phyloP scores from a whole-genome alignment of 2,797 vertebrate species.

The Luscinia megarhynchos region DNA sequence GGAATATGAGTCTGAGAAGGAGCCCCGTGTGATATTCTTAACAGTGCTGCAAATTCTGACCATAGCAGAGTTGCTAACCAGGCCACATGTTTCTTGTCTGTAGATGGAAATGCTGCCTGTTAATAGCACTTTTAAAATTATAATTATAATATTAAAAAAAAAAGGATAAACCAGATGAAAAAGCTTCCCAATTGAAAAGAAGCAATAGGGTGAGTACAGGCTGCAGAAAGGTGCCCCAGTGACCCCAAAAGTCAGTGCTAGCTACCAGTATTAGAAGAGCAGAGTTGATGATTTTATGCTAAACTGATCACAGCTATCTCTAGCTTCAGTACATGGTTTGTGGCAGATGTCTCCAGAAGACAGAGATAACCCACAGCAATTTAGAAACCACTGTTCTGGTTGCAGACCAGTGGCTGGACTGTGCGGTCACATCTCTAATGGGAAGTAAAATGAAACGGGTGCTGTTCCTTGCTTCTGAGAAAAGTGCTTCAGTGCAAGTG shows the following conservation, averaged over 20 bases:
- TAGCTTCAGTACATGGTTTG: neutral
- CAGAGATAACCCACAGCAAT: neutral
- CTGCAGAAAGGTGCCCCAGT: neutral
- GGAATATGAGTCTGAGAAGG: neutral
- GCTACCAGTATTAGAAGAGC: accelerated
- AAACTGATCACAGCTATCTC: neutral
- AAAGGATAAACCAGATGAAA: neutral
- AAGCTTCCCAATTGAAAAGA: neutral
- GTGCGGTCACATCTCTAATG: neutral
- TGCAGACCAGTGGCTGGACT: neutral
- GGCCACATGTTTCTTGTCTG: neutral
- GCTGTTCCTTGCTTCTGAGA: neutral
- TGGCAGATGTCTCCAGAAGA: neutral
- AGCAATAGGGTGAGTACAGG: neutral
- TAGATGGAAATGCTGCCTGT: neutral
- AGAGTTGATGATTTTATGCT: neutral
- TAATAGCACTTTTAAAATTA: neutral
- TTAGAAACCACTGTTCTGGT: neutral
- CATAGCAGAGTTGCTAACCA: accelerated
- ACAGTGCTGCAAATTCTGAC: neutral
- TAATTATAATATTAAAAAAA: neutral
- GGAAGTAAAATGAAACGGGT: neutral
- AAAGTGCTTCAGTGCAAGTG: accelerated
- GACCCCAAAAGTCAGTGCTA: neutral
- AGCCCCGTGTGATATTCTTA: accelerated